Evolutionary conservation across 2,113 vertebrate species (phyloP), one percentile per base, ranked within the genome.

Genomic region (Gadus chalcogrammus): DNA sequence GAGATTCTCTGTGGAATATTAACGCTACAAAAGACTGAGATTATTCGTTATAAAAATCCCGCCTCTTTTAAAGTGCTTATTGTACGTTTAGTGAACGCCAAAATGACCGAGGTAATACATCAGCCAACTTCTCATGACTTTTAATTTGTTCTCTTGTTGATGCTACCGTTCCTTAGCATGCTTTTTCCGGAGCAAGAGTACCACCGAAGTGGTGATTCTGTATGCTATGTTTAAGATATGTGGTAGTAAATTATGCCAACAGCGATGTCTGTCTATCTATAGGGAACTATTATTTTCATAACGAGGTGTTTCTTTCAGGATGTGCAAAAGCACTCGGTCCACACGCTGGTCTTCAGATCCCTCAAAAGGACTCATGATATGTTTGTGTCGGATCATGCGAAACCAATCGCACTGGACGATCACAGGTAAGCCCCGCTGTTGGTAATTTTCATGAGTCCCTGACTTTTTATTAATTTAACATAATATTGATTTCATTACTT

Each of bases 321-420:
- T 61, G 97, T 99, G 18, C 97, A 99, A 13, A 99, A 98, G 72
- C 96, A 99, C 79, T 99, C 97, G 24, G 96, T 99, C 75, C 97
- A 98, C 89, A 98, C 97, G 0, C 89, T 99, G 82, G 96, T 99
- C 75, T 99, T 99, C 92, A 94, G 97, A 18, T 99, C 97, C n/a
- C 88, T 99, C 67, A 99, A 99, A 79, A 94, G 97, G 83, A 98
- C 94, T 3, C 97, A 99, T 84, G 97, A 99, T 65, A 98, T 99
- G 97, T 99, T 99, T 90, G 97, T 99, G 80, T 92, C 95, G 68
- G 97, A 99, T 82, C 96, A 99, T 72, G 94, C 95, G 20, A 99
- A 98, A 55, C 91, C 93, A 18, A 79, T 98, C 71, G 64, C 91
- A 0, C 84, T 91, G 78, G 96, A 98, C 79, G 97, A 99, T 0